A percentile compares a stretch with the other conserved stretches of the same genome.
phyloP scores from a whole-genome alignment of 2,888 invertebrate species.

The Diaprepes abbreviatus region DNA sequence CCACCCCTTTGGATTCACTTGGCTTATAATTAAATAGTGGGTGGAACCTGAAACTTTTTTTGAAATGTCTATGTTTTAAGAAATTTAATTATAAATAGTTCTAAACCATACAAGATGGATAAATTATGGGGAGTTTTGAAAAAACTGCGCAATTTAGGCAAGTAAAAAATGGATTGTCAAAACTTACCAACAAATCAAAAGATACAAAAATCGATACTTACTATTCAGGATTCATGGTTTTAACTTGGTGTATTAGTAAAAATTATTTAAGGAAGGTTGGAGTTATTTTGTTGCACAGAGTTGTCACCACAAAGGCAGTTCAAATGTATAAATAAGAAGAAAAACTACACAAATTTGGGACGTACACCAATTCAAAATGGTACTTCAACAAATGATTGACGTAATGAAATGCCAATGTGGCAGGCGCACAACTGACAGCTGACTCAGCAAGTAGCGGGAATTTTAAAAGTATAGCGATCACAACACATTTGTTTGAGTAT shows the following conservation, averaged over 20 bases:
- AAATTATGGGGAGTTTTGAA: conserved; percentile 1
- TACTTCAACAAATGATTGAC: conserved; percentile 60
- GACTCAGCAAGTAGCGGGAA: conserved; percentile 50
- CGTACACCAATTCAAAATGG: conserved; percentile 61
- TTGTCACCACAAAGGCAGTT: conserved; percentile 54
- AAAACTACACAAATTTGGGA: conserved; percentile 65
- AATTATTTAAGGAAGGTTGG: conserved; percentile 32
- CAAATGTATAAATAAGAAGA: conserved; percentile 57
- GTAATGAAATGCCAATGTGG: conserved; percentile 62
- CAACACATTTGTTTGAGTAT: too few species aligned
- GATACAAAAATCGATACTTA: conserved; percentile 73
- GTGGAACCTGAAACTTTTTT: conserved; percentile 55
- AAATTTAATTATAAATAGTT: not conserved
- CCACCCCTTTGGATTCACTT: too few species aligned
- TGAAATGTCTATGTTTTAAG: not conserved
- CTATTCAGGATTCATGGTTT: conserved; percentile 86
- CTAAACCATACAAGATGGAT: not conserved
- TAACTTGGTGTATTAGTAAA: conserved; percentile 46
- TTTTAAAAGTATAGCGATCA: too few species aligned
- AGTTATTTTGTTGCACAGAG: conserved; percentile 51
- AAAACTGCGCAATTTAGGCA: conserved; percentile 46
- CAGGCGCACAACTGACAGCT: conserved; percentile 52
- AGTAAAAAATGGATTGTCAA: conserved; percentile 34
- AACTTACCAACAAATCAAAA: conserved; percentile 50
- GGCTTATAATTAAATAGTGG: too few species aligned